phyloP scores from a whole-genome alignment of 2,113 vertebrate species.

The Argyrosomus japonicus region DNA sequence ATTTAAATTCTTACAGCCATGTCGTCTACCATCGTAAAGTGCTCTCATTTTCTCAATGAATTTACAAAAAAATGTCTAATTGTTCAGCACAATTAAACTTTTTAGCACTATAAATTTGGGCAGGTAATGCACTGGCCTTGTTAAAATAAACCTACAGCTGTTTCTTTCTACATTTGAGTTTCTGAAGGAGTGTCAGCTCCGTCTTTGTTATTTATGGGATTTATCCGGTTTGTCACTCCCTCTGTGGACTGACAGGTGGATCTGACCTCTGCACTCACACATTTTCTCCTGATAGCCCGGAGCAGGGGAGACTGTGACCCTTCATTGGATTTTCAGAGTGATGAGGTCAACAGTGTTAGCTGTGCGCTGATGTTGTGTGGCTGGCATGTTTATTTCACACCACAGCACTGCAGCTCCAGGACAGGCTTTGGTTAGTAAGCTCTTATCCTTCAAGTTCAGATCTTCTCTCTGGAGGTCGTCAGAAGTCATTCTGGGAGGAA shows the following conservation, averaged over 20 bases:
- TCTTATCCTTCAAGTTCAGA: background rate
- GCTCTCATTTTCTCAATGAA: too few relatives aligned
- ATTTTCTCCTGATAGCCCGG: background rate
- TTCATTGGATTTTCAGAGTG: slow-evolving; percentile 4
- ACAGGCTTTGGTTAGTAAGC: background rate
- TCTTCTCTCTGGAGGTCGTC: background rate
- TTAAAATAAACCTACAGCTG: background rate
- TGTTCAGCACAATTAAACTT: too few relatives aligned
- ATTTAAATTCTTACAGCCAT: too few relatives aligned
- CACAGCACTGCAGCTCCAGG: background rate
- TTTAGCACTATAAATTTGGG: too few relatives aligned
- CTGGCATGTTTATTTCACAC: slow-evolving; percentile 1
- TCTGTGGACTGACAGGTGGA: slow-evolving; percentile 45
- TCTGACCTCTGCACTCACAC: slow-evolving; percentile 28
- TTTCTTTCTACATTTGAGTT: background rate
- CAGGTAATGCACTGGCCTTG: too few relatives aligned
- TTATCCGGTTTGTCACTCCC: background rate
- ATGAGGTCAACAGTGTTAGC: slow-evolving; percentile 10
- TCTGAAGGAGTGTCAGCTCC: background rate
- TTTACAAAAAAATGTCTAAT: too few relatives aligned
- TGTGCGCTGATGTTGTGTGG: background rate
- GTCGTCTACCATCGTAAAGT: too few relatives aligned
- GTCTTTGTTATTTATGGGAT: background rate
- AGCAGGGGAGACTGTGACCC: slow-evolving; percentile 6
- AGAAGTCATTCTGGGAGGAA: background rate